Evolutionary conservation across 2,888 invertebrate species (phyloP).

Genomic region (Seira ritae): DNA sequence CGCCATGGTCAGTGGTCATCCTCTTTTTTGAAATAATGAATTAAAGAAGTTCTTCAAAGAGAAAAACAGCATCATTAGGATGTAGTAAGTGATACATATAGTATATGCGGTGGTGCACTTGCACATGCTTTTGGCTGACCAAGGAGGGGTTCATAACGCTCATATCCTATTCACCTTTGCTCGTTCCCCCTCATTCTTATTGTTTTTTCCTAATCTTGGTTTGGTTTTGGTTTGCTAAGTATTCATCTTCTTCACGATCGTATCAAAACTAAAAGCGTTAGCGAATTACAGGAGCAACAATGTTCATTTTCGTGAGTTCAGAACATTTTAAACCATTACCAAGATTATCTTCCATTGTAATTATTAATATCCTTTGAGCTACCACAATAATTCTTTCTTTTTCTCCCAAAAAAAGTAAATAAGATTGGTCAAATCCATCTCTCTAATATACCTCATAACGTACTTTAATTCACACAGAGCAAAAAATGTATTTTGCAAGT

Average conservation of each 20-base stretch:
- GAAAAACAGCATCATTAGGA: neutral
- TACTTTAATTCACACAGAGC: constrained; percentile 31
- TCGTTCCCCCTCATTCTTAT: constrained; percentile 26
- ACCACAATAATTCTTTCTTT: too few species aligned
- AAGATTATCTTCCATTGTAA: constrained; percentile 50
- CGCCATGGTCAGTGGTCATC: constrained; percentile 55
- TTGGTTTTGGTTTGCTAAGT: constrained; percentile 34
- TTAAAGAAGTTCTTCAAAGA: constrained; percentile 38
- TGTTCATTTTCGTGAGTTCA: constrained; percentile 4
- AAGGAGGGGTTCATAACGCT: too few species aligned
- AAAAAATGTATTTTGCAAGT: constrained; percentile 50
- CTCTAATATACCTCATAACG: constrained; percentile 20
- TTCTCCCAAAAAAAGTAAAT: constrained; percentile 38
- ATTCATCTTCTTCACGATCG: constrained; percentile 38
- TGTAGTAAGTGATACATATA: neutral
- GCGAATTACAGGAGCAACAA: neutral
- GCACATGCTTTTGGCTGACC: constrained; percentile 31
- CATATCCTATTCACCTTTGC: constrained; percentile 53
- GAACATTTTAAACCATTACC: constrained; percentile 53
- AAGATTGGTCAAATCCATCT: constrained; percentile 53
- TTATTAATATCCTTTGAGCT: constrained; percentile 25
- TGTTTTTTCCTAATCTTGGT: constrained; percentile 35
- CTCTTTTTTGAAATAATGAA: constrained; percentile 59
- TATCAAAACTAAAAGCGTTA: constrained; percentile 12
- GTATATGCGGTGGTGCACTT: neutral